Evolutionary conservation across 2,797 vertebrate species (phyloP).

Genomic region (Centroberyx gerrardi): DNA sequence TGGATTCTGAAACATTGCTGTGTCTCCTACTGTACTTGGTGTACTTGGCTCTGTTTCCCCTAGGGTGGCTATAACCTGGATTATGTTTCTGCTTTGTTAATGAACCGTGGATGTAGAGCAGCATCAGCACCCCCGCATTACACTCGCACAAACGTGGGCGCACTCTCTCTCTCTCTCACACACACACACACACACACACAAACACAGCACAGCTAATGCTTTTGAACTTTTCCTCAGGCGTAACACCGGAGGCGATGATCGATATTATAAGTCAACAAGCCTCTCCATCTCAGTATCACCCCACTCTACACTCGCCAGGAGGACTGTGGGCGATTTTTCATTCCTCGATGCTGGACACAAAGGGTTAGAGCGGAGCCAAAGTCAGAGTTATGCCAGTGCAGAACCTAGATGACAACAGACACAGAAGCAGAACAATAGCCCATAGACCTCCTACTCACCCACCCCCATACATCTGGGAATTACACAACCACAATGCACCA

Average conservation of each 20-base stretch:
- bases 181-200: conserved; percentile 1
- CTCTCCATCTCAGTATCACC: conserved; percentile 51
- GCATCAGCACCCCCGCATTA: conserved; percentile 6
- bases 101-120: conserved; percentile 11
- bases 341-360: conserved; percentile 35
- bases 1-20: not conserved
- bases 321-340: conserved; percentile 50
- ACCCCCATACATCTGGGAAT: conserved; percentile 51
- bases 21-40: not conserved
- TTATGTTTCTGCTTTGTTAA: conserved; percentile 31
- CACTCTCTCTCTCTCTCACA: conserved; percentile 3
- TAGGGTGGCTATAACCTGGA: conserved; percentile 3
- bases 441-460: conserved; percentile 37
- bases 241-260: conserved; percentile 45
- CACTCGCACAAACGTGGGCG: not conserved
- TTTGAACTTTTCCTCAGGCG: conserved; percentile 44
- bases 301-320: conserved; percentile 44
- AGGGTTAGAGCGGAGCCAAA: conserved; percentile 23
- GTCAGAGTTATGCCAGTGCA: conserved; percentile 29
- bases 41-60: not conserved
- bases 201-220: conserved; percentile 37
- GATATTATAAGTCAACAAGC: conserved; percentile 63
- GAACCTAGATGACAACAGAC: conserved; percentile 42
- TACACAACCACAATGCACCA: conserved; percentile 38
- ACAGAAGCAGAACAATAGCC: conserved; percentile 42